These are phyloP conservation scores for Oligia fasciuncula DNA, from an alignment of 2,888 invertebrate species.

Conservation along the genomic window DNA sequence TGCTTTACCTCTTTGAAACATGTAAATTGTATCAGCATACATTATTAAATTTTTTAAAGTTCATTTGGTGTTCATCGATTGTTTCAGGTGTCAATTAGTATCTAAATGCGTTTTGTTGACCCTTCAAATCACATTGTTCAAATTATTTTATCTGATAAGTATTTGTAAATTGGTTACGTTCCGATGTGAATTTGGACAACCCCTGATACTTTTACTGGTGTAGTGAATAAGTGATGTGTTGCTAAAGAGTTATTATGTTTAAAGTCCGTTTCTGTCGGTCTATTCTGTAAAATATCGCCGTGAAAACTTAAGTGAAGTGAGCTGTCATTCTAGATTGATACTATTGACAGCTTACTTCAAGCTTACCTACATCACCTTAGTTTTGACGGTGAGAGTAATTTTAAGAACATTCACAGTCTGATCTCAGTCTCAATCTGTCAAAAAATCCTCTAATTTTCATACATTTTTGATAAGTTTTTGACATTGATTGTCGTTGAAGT, in stretches of 20 bases:
- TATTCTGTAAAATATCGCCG: too few species aligned
- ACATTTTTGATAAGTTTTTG: too few species aligned
- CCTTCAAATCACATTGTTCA: slow-evolving; percentile 1
- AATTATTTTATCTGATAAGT: slow-evolving; percentile 13
- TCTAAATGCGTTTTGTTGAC: background rate
- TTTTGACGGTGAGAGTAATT: too few species aligned
- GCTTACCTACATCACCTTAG: too few species aligned
- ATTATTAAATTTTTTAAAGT: slow-evolving; percentile 6
- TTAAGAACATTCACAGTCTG: too few species aligned
- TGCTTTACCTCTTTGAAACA: slow-evolving; percentile 11
- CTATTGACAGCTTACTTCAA: too few species aligned
- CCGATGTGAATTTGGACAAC: slow-evolving; percentile 13
- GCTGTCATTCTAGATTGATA: too few species aligned
- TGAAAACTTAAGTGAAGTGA: too few species aligned
- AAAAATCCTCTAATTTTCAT: too few species aligned
- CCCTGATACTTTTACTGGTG: background rate
- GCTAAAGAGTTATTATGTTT: background rate
- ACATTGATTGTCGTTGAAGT: too few species aligned
- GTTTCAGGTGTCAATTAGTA: slow-evolving; percentile 31
- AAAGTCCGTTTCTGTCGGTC: too few species aligned
- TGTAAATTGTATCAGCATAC: slow-evolving; percentile 26
- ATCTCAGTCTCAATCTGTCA: too few species aligned
- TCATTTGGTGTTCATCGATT: slow-evolving; percentile 9
- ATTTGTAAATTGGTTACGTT: slow-evolving; percentile 19
- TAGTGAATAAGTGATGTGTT: background rate